Conservation (phyloP, 2,797 vertebrate species). For the Myotis findleyi region DNA sequence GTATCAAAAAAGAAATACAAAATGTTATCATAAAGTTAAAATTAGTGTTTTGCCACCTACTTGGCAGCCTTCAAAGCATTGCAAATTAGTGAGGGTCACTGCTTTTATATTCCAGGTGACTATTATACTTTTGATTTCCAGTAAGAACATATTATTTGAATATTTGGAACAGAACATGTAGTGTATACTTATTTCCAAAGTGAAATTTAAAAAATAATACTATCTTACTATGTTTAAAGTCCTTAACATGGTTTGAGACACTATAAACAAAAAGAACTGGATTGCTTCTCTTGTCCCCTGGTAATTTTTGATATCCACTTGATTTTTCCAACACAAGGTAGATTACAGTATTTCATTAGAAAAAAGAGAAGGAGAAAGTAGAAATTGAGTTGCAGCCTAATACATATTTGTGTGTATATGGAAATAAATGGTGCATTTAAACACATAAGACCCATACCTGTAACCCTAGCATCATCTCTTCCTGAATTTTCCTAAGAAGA, state of each 20-base stretch:
- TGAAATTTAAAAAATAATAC: neutral
- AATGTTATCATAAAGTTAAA: conserved; percentile 73
- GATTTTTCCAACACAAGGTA: neutral
- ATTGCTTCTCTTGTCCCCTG: neutral
- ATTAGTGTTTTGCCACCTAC: conserved; percentile 72
- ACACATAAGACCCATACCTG: neutral
- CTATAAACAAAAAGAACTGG: neutral
- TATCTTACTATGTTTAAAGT: neutral
- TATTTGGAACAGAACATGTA: conserved; percentile 33
- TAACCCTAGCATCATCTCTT: neutral
- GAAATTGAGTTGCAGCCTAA: neutral
- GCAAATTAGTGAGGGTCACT: conserved; percentile 44
- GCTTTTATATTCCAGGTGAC: conserved; percentile 49
- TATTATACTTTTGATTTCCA: conserved; percentile 52
- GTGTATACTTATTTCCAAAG: neutral
- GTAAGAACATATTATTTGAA: conserved; percentile 39
- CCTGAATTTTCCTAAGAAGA: neutral
- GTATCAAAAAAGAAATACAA: conserved; percentile 72
- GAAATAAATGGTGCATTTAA: neutral
- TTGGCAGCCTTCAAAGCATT: conserved; percentile 64
- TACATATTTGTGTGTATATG: neutral
- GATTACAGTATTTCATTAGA: neutral
- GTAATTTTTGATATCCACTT: neutral
- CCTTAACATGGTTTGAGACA: neutral
- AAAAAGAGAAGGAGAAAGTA: neutral